Evolutionary conservation across 1,140 invertebrate genomes (phyloP), one percentile per base, ranked within the genome.

Genomic region (Cherax destructor): DNA sequence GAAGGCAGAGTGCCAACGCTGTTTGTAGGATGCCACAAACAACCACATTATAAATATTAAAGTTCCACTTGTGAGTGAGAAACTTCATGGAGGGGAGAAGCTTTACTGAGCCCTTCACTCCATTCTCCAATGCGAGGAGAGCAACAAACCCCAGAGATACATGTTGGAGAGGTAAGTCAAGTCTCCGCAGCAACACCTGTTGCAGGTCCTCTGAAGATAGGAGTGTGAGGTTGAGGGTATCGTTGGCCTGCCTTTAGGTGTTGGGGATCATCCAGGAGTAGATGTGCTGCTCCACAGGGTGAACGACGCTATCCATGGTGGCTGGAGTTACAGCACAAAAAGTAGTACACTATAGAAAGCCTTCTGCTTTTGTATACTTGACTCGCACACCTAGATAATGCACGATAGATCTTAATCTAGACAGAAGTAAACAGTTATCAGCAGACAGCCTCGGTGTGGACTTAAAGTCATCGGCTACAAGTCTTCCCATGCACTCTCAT

Each of bases 11-110:
- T 47, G 76, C 85, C 50, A 87, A 1, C 0, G 79, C 2, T 4
- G 85, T 78, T 24, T 87, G 79, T 24, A 87, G 16, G 24, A 65
- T 5, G 41, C 79, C 61, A 24, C 61, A 6, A 21, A 87, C 24
- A 6, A 79, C 13, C n/a, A n/a, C n/a, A 21, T 61, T 16, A 6
- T 30, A 59, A 47, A 79, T 4, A 4, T 16, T 49, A 11, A 61
- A 6, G 11, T 61, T 52, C 13, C 18, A 24, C 74, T 30, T 59
- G 16, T 11, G 4, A 6, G 41, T 0, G 7, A 52, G 49, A 7
- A n/a, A n/a, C 13, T 2, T 79, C 52, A 79, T 30, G 24, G 52
- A 50, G 4, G 56, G n/a, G 11, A 87, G n/a, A 21, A 87, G n/a
- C 10, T 24, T 77, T 30, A 21, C 61, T 13, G 85, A 16, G n/a